Conservation (phyloP, 2,888 invertebrate species). For the Clostera curtula region DNA sequence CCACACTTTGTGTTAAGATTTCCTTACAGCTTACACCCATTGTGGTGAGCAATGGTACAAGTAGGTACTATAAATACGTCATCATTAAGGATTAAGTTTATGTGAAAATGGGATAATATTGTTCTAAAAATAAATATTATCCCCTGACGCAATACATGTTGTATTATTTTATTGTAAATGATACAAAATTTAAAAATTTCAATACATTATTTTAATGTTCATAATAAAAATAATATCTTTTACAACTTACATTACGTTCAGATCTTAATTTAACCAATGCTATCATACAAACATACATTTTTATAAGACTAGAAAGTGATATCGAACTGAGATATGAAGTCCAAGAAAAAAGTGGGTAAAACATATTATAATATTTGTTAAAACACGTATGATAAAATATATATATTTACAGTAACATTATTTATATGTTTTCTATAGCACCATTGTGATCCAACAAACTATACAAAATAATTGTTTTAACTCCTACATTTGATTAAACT, state of each 20-base stretch:
- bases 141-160: neutral
- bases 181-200: slow-evolving; percentile 12
- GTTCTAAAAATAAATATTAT: neutral
- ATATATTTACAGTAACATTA: slow-evolving; percentile 10
- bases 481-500: no score
- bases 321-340: slow-evolving; percentile 50
- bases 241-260: slow-evolving; percentile 51
- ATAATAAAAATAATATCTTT: slow-evolving; percentile 55
- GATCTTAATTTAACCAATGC: slow-evolving; percentile 51
- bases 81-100: no score
- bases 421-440: slow-evolving; percentile 32
- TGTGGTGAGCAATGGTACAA: no score
- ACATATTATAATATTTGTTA: slow-evolving; percentile 23
- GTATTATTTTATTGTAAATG: slow-evolving; percentile 8
- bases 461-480: slow-evolving; percentile 9
- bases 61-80: no score
- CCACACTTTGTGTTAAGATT: no score
- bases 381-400: slow-evolving; percentile 14
- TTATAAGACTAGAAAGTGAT: slow-evolving; percentile 68
- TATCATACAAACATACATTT: slow-evolving; percentile 44
- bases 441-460: slow-evolving; percentile 44
- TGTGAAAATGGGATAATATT: no score
- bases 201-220: slow-evolving; percentile 37
- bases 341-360: slow-evolving; percentile 19
- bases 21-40: no score